Evolutionary conservation across 2,113 vertebrate genomes (phyloP), one percentile per base, ranked within the genome.

Genomic region (Corythornis madagascariensis): DNA sequence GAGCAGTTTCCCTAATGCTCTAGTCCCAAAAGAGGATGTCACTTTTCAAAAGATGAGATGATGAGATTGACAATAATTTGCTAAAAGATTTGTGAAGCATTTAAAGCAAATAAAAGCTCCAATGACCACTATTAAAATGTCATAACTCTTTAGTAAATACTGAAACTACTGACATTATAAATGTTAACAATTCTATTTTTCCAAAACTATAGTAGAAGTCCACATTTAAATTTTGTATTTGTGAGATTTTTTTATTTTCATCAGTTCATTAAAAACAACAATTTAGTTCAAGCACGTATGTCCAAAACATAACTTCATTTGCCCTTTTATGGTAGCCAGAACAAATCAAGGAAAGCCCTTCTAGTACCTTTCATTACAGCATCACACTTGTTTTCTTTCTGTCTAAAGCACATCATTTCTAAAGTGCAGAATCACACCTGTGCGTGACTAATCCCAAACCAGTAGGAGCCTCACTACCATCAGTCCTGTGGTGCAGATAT

Each of bases 61-160:
- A 89, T 14, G 48, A 72, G 74, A 92, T 24, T 55, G 55, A 10
- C 40, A 42, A n/a, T 38, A 69, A 73, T 55, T 79, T 87, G 6
- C n/a, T 72, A 28, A 25, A 87, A 86, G n/a, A 92, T 61, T 66
- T 79, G 20, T 55, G n/a, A 74, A 13, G 16, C 16, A 53, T 89
- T 82, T 84, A 19, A 33, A 88, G 76, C 9, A 83, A 72, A 64
- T 56, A 81, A 89, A 92, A 90, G n/a, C 48, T 92, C 43, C 53
- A 78, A 55, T 28, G 33, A 35, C 72, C 26, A 53, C 71, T 84
- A 92, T 89, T 89, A 91, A 89, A 87, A 83, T 82, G n/a, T 92
- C 89, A 94, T 78, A 92, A 85, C 7, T 90, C 38, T 25, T 11
- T 19, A 42, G 55, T 48, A 82, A 78, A 76, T 53, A 42, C 24